These are phyloP conservation scores for Miichthys miiuy DNA, from an alignment of 2,797 vertebrate species.

Conservation along the genomic window DNA sequence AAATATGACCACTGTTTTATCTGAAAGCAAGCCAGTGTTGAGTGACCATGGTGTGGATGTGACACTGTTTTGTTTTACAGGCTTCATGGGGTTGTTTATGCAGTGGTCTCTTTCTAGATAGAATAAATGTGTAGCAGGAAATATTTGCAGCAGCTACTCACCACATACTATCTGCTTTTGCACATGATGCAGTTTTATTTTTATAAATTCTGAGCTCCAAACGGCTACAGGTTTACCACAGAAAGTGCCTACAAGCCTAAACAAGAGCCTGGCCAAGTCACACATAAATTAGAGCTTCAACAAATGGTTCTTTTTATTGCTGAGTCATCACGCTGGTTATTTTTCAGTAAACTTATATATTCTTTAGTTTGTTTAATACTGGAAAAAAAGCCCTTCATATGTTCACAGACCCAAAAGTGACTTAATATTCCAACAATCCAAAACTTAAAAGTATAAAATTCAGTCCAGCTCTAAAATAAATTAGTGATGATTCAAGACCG, in stretches of 20 bases:
- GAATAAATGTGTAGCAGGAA: slow-evolving; percentile 6
- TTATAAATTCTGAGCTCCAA: neutral
- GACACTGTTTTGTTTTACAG: slow-evolving; percentile 31
- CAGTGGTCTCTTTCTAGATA: slow-evolving; percentile 17
- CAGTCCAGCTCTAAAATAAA: neutral
- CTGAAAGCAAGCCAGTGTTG: slow-evolving; percentile 45
- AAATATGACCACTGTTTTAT: slow-evolving; percentile 43
- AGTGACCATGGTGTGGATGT: slow-evolving; percentile 32
- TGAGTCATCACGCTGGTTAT: neutral
- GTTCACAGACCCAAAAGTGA: neutral
- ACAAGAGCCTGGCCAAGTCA: neutral
- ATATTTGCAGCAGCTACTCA: slow-evolving; percentile 6
- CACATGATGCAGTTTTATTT: slow-evolving; percentile 2
- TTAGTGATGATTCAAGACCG: neutral
- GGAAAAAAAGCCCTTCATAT: neutral
- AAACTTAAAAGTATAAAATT: neutral
- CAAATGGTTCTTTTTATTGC: neutral
- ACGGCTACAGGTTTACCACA: neutral
- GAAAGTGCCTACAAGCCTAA: neutral
- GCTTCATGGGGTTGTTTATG: slow-evolving; percentile 21
- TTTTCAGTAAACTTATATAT: neutral
- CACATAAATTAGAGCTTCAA: neutral
- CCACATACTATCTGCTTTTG: neutral
- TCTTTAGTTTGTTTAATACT: neutral
- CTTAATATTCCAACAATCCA: neutral